Conservation (phyloP, 2,113 vertebrate species). For the Clarias gariepinus region DNA sequence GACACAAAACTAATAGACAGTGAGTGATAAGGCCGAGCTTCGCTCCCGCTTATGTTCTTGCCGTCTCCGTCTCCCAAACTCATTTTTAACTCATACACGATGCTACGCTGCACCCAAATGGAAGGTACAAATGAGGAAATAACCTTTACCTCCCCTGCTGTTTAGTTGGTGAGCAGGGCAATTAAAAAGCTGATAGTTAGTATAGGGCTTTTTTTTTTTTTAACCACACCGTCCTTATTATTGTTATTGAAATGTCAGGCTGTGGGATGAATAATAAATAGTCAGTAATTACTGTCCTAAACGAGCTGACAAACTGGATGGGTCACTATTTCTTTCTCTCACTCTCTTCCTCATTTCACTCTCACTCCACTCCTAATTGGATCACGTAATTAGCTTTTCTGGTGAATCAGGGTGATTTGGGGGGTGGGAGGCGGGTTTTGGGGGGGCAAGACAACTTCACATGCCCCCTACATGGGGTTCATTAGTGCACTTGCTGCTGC, state of each 20-base stretch:
- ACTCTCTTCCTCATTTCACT: slow-evolving; percentile 60
- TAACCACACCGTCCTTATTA: slow-evolving; percentile 68
- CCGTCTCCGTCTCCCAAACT: background rate
- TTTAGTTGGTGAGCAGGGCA: slow-evolving; percentile 74
- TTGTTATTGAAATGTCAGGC: slow-evolving; percentile 92
- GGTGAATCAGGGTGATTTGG: slow-evolving; percentile 91
- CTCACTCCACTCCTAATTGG: slow-evolving; percentile 94
- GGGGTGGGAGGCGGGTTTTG: slow-evolving; percentile 58
- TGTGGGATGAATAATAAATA: slow-evolving; percentile 99
- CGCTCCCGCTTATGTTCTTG: background rate
- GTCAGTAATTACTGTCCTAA: slow-evolving; percentile 96
- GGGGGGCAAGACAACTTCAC: slow-evolving; percentile 78
- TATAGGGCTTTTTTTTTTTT: slow-evolving; percentile 61
- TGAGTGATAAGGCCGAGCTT: slow-evolving; percentile 14
- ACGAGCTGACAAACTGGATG: slow-evolving; percentile 85
- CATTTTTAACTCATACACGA: background rate
- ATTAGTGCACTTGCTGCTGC: slow-evolving; percentile 67
- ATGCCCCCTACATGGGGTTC: slow-evolving; percentile 64
- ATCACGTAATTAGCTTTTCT: slow-evolving; percentile 99
- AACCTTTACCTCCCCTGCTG: slow-evolving; percentile 70
- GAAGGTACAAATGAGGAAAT: slow-evolving; percentile 68
- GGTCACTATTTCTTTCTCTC: slow-evolving; percentile 71
- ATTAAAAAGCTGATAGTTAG: slow-evolving; percentile 77
- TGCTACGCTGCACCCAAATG: slow-evolving; percentile 62
- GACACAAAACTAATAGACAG: slow-evolving; percentile 43